Evolutionary conservation across 2,888 invertebrate species (phyloP), one percentile per base, ranked within the genome.

Genomic region (Cerceris ruficornis): DNA sequence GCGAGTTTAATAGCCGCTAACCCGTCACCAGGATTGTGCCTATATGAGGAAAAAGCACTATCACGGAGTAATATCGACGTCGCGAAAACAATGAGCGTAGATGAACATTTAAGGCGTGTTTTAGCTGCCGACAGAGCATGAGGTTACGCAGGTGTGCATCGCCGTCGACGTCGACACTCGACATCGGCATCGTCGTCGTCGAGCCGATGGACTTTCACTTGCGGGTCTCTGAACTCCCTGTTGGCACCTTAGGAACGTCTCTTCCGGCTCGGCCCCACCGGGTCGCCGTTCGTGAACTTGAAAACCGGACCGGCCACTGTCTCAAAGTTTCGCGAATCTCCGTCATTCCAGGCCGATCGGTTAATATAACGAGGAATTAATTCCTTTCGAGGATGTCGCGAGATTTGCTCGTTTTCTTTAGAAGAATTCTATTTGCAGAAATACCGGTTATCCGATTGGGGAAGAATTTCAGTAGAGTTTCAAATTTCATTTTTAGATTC

Each of bases 131-230:
- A 17, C 58, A 42, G 77, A 64, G 66, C 55, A 73, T 65, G 58
- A 75, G 78, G 60, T 82, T 82, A 80, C 85, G 72, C 80, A 77
- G 77, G 69, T 77, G 80, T 82, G 86, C 84, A 84, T 69, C 81
- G 79, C 66, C 69, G 64, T 67, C 57, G 28, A 28, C 28, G 28
- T 28, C 28, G 28, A 28, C 28, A 28, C 4, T 28, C 28, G 28
- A 28, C 84, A 84, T 69, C 81, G 79, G 66, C 69, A 61, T 67
- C 57, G 58, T 55, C 65, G 64, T 73, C 74, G 57, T 67, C 68
- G 70, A 66, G 77, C 72, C 82, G 82, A 86, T 85, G 82, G 85
- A 90, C 90, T 90, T 91, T 90, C 91, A 90, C 91, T 91, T 83
- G 85, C 86, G 65, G 91, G 90, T 90, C 90, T 86, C 83, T 87